phyloP scores from a whole-genome alignment of 2,888 invertebrate species.

The Coenonympha glycerion region DNA sequence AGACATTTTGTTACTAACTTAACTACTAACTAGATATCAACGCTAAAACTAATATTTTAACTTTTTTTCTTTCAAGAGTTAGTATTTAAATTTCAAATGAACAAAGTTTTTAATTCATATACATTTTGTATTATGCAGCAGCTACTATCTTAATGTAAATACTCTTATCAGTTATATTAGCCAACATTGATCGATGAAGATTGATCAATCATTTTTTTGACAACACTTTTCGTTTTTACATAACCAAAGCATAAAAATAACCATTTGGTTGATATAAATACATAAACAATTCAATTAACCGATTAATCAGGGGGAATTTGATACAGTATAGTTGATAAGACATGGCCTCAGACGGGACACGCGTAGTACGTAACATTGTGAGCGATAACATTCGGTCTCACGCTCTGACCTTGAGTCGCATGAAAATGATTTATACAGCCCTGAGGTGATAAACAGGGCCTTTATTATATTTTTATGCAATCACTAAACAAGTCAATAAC shows the following conservation, averaged over 20 bases:
- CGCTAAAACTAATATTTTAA: no score
- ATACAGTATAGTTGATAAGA: slow-evolving; percentile 25
- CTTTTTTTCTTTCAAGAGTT: no score
- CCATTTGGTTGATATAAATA: background rate
- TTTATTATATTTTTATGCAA: background rate
- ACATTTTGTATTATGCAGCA: no score
- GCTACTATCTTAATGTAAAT: background rate
- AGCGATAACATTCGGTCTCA: slow-evolving; percentile 27
- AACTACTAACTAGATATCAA: no score
- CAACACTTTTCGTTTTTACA: background rate
- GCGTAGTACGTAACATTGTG: slow-evolving; percentile 13
- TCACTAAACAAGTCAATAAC: background rate
- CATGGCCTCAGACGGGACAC: slow-evolving; percentile 22
- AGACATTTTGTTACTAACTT: no score
- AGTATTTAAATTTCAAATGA: background rate
- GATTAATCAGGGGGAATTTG: slow-evolving; percentile 17
- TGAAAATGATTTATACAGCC: slow-evolving; percentile 17
- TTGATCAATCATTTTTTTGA: background rate
- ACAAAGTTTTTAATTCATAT: background rate
- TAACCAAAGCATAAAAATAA: background rate
- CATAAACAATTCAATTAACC: slow-evolving; percentile 18
- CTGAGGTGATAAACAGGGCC: slow-evolving; percentile 8
- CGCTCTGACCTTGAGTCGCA: slow-evolving; percentile 24
- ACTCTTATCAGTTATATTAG: background rate
- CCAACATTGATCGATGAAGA: background rate